These are phyloP conservation scores for Mesorhabditis sp. DNA, from an alignment of 2,888 invertebrate genomes.

Conservation along the genomic window DNA sequence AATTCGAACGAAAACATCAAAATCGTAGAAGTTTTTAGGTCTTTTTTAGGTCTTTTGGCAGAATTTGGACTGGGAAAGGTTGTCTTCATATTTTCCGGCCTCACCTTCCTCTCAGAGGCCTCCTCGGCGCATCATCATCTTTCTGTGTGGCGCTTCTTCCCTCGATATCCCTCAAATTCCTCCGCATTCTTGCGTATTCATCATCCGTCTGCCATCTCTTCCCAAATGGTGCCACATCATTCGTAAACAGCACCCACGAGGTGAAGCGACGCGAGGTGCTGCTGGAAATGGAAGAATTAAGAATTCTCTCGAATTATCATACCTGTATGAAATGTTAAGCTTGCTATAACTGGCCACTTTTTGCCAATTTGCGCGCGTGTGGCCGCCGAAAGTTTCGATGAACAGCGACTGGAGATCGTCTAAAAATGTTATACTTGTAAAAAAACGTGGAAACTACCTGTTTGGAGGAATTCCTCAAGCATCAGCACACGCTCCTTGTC, in stretches of 20 bases:
- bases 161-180: background rate
- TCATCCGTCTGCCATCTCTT: background rate
- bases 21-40: no score
- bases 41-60: no score
- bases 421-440: no score
- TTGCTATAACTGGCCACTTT: slow-evolving; percentile 6
- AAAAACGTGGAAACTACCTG: background rate
- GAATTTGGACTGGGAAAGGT: no score
- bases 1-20: no score
- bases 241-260: background rate
- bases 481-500: background rate
- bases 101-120: background rate
- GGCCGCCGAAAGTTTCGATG: slow-evolving; percentile 1
- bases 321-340: background rate
- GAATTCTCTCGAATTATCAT: no score
- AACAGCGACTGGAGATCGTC: background rate
- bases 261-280: background rate
- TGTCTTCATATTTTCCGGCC: no score
- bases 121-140: background rate
- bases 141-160: background rate
- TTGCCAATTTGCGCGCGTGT: background rate
- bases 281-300: background rate
- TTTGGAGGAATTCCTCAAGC: background rate
- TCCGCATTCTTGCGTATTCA: background rate
- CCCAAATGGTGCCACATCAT: background rate